Evolutionary conservation across 2,888 invertebrate genomes (phyloP).

Genomic region (Miltochrista miniata): DNA sequence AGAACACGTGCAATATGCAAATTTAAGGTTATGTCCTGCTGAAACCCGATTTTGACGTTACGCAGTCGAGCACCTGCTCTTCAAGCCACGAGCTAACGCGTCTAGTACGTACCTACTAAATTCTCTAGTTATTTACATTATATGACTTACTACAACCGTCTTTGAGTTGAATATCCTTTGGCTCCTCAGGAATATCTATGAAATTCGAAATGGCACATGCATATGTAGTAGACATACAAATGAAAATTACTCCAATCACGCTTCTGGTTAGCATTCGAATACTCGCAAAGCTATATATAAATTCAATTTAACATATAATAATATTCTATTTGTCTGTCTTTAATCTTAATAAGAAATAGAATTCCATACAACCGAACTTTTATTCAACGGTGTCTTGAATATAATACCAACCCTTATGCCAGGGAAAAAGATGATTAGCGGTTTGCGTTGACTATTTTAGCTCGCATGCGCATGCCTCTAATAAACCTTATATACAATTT

Average conservation of each 20-base stretch:
- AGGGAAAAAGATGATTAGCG: no score
- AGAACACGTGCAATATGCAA: slow-evolving; percentile 52
- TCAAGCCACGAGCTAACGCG: slow-evolving; percentile 45
- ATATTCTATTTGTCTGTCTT: background rate
- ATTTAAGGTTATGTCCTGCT: slow-evolving; percentile 54
- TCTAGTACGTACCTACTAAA: slow-evolving; percentile 35
- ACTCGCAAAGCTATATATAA: slow-evolving; percentile 19
- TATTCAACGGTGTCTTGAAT: no score
- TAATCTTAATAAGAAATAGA: no score
- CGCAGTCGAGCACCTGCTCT: slow-evolving; percentile 52
- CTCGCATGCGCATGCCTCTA: no score
- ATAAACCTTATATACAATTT: no score
- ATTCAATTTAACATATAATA: background rate
- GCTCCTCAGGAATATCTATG: slow-evolving; percentile 20
- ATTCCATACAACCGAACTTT: no score
- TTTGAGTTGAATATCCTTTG: slow-evolving; percentile 37
- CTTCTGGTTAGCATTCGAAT: slow-evolving; percentile 34
- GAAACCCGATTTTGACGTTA: slow-evolving; percentile 57
- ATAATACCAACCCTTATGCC: no score
- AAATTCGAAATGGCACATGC: slow-evolving; percentile 42
- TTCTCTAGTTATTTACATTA: slow-evolving; percentile 15
- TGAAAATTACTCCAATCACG: slow-evolving; percentile 43
- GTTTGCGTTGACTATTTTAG: no score
- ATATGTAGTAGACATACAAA: slow-evolving; percentile 44
- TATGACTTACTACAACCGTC: slow-evolving; percentile 18